These are phyloP conservation scores for Neolamprologus hecqui DNA, from an alignment of 2,113 vertebrate genomes.

Conservation along the genomic window DNA sequence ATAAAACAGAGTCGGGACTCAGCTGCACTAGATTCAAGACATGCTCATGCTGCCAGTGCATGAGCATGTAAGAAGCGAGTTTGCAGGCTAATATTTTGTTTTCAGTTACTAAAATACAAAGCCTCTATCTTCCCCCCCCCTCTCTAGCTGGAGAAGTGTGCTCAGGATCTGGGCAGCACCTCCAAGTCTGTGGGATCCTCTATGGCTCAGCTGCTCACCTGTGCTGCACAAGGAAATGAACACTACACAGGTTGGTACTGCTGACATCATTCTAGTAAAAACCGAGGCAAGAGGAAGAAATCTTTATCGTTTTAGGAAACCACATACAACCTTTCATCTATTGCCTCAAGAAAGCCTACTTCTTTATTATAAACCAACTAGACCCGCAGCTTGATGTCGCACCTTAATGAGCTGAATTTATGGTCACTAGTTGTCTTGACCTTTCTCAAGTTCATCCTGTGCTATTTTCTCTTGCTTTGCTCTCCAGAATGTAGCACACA, in stretches of 20 bases:
- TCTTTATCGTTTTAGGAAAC: neutral
- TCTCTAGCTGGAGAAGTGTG: conserved; percentile 89
- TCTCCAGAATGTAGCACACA: neutral
- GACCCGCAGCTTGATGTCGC: neutral
- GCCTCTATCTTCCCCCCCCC: neutral
- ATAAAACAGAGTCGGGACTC: neutral
- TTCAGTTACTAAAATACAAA: neutral
- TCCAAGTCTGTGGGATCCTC: conserved; percentile 97
- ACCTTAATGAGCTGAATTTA: neutral
- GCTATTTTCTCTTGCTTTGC: neutral
- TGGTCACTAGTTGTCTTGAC: neutral
- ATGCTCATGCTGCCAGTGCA: neutral
- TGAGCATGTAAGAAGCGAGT: neutral
- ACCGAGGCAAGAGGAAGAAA: neutral
- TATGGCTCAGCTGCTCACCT: conserved; percentile 96
- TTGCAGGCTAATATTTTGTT: neutral
- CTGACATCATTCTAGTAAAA: neutral
- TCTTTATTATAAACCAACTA: neutral
- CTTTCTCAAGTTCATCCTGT: neutral
- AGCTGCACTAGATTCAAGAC: neutral
- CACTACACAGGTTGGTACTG: conserved; percentile 88
- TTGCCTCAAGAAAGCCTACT: neutral
- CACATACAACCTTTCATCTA: neutral
- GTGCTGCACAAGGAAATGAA: conserved; percentile 95
- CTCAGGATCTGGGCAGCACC: conserved; percentile 94